phyloP scores from a whole-genome alignment of 1,140 invertebrate genomes.

The Drosophila carrolli region DNA sequence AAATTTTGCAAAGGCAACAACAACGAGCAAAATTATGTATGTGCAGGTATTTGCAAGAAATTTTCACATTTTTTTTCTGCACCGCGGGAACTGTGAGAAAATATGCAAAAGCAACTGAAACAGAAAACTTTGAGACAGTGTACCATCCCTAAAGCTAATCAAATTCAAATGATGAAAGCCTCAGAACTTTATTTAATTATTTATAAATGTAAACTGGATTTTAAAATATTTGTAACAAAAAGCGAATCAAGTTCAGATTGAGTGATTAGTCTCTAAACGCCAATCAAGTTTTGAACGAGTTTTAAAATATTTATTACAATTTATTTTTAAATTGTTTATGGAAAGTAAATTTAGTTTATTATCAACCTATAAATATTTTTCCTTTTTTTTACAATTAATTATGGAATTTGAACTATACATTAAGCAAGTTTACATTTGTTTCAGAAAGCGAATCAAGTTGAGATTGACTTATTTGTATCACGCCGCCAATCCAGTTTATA shows the following conservation, averaged over 20 bases:
- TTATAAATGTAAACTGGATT: too few relatives aligned
- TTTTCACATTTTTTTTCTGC: constrained; percentile 38
- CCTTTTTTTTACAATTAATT: not conserved
- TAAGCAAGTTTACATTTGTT: not conserved
- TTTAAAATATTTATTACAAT: not conserved
- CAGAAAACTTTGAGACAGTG: constrained; percentile 30
- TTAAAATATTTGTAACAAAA: too few relatives aligned
- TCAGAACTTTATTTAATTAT: not conserved
- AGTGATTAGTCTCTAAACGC: not conserved
- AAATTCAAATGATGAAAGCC: not conserved
- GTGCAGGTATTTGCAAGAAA: constrained; percentile 51
- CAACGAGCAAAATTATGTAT: constrained; percentile 32
- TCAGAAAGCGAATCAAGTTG: not conserved
- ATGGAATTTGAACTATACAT: not conserved
- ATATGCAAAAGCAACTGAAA: constrained; percentile 47
- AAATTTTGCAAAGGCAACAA: constrained; percentile 42
- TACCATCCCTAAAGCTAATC: not conserved
- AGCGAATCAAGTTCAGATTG: not conserved
- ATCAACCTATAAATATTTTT: not conserved
- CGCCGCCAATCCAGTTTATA: not conserved
- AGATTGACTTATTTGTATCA: not conserved
- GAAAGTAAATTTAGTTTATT: not conserved
- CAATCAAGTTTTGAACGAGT: not conserved
- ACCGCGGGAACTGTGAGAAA: constrained; percentile 49
- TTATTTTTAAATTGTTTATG: not conserved